Conservation (phyloP, 30 jellyfish, hydroid and myxozoan species). For the Nemopilema nomurai region DNA sequence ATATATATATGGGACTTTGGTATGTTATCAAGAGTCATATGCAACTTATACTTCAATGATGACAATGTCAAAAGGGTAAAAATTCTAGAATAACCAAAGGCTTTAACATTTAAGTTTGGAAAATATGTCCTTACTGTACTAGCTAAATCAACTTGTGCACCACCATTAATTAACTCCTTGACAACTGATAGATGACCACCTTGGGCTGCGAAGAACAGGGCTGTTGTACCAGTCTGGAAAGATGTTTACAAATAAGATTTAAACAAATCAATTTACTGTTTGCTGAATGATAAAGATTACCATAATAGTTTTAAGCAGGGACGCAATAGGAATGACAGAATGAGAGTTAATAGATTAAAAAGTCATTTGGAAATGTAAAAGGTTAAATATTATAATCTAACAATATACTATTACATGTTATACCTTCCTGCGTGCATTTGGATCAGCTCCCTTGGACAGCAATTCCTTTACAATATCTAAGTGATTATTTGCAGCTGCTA, state of each 20-base stretch:
- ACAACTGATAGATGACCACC: conserved; percentile 87
- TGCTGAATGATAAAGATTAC: background rate
- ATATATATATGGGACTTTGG: too few relatives aligned
- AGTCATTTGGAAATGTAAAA: background rate
- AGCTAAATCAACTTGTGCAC: conserved; percentile 89
- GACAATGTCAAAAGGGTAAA: background rate
- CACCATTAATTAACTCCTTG: conserved; percentile 74
- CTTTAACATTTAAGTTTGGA: background rate
- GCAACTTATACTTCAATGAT: background rate
- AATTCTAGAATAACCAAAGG: background rate
- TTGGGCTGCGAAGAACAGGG: conserved; percentile 97
- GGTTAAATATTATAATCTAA: too few relatives aligned
- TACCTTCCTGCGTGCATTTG: conserved; percentile 90
- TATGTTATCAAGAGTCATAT: background rate
- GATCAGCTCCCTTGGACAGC: conserved; percentile 77
- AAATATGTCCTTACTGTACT: conserved; percentile 49
- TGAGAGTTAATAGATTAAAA: too few relatives aligned
- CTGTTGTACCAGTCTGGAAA: conserved; percentile 97
- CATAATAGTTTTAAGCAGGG: too few relatives aligned
- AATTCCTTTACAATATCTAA: conserved; percentile 80
- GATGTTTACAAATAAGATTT: too few relatives aligned
- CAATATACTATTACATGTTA: too few relatives aligned
- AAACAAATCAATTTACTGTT: too few relatives aligned
- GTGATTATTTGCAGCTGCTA: conserved; percentile 96
- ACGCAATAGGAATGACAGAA: background rate